A percentile compares a stretch with the other conserved stretches of the same genome.
These are phyloP conservation scores for Sardina pilchardus DNA, from an alignment of 2,113 vertebrate genomes.

Conservation along the genomic window DNA sequence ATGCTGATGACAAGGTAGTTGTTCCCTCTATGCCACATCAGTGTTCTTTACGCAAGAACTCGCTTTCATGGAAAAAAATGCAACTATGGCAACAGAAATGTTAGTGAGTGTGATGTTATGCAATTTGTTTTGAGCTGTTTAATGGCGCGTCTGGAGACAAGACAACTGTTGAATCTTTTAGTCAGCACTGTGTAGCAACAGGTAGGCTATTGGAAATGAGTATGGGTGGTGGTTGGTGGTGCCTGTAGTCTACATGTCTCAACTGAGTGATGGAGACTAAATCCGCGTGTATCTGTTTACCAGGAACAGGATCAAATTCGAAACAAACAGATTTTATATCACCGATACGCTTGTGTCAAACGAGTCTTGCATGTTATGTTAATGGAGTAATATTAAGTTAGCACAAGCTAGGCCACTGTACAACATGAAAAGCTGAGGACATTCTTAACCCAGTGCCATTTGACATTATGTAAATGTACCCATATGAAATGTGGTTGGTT, in stretches of 20 bases:
- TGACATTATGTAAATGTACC: neutral
- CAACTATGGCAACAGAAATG: neutral
- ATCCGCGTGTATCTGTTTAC: neutral
- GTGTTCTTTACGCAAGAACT: neutral
- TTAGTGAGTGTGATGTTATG: conserved; percentile 1
- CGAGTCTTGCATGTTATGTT: neutral
- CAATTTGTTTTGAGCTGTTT: neutral
- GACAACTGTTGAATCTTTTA: neutral
- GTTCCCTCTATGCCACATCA: neutral
- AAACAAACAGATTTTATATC: neutral
- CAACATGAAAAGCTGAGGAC: too few species aligned
- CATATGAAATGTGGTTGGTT: neutral
- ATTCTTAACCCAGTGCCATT: neutral
- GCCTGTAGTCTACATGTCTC: neutral
- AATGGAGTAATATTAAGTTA: too few species aligned
- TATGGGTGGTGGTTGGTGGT: neutral
- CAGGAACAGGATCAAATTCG: neutral
- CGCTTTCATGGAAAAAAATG: neutral
- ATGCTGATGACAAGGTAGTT: neutral
- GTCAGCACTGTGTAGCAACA: neutral
- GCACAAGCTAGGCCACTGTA: too few species aligned
- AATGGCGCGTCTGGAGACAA: neutral
- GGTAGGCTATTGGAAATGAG: neutral
- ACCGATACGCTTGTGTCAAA: neutral
- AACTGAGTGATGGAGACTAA: neutral